Evolutionary conservation across 1,140 invertebrate species (phyloP).

Genomic region (Teleogryllus occipitalis): DNA sequence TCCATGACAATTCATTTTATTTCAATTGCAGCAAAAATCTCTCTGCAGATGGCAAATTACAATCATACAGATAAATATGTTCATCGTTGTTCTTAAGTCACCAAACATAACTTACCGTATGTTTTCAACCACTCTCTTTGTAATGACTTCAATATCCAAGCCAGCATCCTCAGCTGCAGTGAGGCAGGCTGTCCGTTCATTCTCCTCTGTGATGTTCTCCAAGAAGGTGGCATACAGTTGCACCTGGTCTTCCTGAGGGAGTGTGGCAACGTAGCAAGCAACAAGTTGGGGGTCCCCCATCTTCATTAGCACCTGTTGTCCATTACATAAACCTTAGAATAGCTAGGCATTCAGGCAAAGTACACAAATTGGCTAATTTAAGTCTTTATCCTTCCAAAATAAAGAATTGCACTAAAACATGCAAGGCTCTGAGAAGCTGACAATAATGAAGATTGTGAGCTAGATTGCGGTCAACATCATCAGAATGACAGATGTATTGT

Average conservation of each 20-base stretch:
- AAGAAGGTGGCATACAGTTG: conserved; percentile 65
- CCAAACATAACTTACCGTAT: conserved; percentile 40
- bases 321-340: not conserved
- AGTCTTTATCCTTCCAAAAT: no score
- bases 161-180: conserved; percentile 59
- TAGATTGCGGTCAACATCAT: no score
- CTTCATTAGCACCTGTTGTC: conserved; percentile 56
- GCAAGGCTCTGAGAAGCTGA: no score
- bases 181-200: conserved; percentile 52
- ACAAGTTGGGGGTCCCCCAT: conserved; percentile 67
- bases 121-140: conserved; percentile 72
- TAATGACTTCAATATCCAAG: conserved; percentile 76
- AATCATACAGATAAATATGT: no score
- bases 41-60: no score
- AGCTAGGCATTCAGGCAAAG: not conserved
- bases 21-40: no score
- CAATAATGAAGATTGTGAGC: no score
- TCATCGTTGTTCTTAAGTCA: no score
- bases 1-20: no score
- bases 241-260: conserved; percentile 63
- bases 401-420: no score
- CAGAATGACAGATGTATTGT: no score
- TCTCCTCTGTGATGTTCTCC: conserved; percentile 45
- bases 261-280: conserved; percentile 71
- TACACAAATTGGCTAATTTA: no score